Evolutionary conservation across 1,140 invertebrate genomes (phyloP).

Genomic region (Drosophila kepulauana): DNA sequence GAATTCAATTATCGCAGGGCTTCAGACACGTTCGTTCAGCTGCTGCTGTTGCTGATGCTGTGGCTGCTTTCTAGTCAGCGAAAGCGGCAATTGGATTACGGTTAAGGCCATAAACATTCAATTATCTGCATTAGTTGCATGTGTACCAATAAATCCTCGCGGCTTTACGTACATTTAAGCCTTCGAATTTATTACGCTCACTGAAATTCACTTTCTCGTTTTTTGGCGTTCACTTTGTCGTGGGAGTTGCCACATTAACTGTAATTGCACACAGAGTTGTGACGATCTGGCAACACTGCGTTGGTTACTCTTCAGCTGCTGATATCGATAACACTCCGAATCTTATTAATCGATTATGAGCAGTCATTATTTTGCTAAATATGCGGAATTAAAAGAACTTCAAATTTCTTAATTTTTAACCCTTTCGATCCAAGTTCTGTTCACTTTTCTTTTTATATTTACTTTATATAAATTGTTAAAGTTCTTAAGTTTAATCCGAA

Average conservation of each 20-base stretch:
- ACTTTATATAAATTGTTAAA: too few species aligned
- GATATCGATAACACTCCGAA: too few species aligned
- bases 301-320: not conserved
- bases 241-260: not conserved
- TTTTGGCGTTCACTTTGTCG: too few species aligned
- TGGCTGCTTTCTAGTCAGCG: conserved; percentile 7
- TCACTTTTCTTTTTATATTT: too few species aligned
- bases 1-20: conserved; percentile 65
- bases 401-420: too few species aligned
- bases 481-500: too few species aligned
- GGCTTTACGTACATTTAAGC: not conserved
- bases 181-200: not conserved
- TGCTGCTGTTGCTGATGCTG: too few species aligned
- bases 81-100: conserved; percentile 33
- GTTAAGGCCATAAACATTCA: conserved; percentile 45
- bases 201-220: not conserved
- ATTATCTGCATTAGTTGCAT: conserved; percentile 29
- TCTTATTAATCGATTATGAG: too few species aligned
- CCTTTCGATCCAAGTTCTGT: too few species aligned
- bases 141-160: conserved; percentile 15
- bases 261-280: not conserved
- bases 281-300: not conserved
- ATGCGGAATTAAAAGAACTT: too few species aligned
- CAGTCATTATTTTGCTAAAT: too few species aligned
- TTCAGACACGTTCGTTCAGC: conserved; percentile 14